Evolutionary conservation across 2,888 invertebrate genomes (phyloP).

Genomic region (Phengaris alcon): DNA sequence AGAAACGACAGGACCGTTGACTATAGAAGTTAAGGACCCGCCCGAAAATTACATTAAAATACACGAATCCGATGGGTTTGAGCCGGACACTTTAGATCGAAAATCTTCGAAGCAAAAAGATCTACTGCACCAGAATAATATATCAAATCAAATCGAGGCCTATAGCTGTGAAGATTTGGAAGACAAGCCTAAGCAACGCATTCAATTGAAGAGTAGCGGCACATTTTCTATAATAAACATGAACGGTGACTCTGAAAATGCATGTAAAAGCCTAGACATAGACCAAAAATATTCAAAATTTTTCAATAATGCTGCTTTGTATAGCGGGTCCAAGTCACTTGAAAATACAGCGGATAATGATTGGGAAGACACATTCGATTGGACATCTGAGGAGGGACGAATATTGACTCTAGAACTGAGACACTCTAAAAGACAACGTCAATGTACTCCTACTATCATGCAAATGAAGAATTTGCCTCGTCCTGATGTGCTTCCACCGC

Average conservation of each 20-base stretch:
- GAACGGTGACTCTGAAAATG: conserved; percentile 61
- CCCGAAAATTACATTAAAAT: conserved; percentile 87
- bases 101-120: conserved; percentile 80
- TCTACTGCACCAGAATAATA: conserved; percentile 46
- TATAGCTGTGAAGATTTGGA: conserved; percentile 52
- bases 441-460: conserved; percentile 73
- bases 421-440: conserved; percentile 86
- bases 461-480: conserved; percentile 73
- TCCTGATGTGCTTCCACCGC: conserved; percentile 84
- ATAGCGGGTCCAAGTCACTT: conserved; percentile 47
- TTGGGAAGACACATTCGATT: conserved; percentile 60
- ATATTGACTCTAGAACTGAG: conserved; percentile 85
- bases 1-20: conserved; percentile 87
- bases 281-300: neutral
- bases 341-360: conserved; percentile 54
- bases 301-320: neutral
- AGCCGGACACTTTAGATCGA: conserved; percentile 91
- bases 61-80: conserved; percentile 90
- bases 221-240: conserved; percentile 82
- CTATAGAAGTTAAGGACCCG: conserved; percentile 90
- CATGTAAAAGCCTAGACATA: conserved; percentile 82
- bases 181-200: conserved; percentile 64
- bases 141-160: conserved; percentile 62
- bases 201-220: conserved; percentile 83
- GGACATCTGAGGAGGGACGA: conserved; percentile 79